Conservation (phyloP, 2,797 vertebrate species). For the Enteromius thamalakanensis region DNA sequence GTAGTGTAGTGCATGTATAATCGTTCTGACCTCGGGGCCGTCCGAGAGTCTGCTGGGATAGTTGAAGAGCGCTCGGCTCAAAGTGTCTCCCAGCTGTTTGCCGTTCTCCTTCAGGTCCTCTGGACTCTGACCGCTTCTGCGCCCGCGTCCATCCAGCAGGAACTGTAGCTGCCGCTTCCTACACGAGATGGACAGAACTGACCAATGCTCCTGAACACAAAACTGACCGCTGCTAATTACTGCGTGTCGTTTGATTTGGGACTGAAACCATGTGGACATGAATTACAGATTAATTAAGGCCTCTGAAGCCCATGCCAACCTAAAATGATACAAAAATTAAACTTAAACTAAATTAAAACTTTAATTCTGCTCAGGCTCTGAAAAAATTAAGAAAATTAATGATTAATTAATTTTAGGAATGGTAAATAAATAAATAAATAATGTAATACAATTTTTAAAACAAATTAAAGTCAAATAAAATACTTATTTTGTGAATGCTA, state of each 20-base stretch:
- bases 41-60: constrained; percentile 87
- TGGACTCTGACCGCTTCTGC: constrained; percentile 78
- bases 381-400: neutral
- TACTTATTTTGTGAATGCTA: neutral
- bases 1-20: too few relatives aligned
- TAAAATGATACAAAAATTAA: neutral
- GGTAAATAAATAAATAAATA: neutral
- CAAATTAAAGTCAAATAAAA: neutral
- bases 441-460: too few relatives aligned
- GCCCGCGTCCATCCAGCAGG: constrained; percentile 88
- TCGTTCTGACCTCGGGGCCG: constrained; percentile 83
- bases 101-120: constrained; percentile 86
- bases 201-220: neutral
- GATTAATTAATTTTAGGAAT: neutral
- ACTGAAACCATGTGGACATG: neutral
- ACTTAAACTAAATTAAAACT: too few relatives aligned
- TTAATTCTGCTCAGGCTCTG: too few relatives aligned
- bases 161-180: constrained; percentile 92
- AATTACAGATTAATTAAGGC: neutral
- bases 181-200: neutral
- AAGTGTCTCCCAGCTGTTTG: constrained; percentile 84
- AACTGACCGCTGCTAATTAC: neutral
- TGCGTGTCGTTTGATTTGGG: neutral
- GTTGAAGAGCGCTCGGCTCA: constrained; percentile 84
- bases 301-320: neutral